Evolutionary conservation across 2,888 invertebrate genomes (phyloP).

Genomic region (Phyllotreta striolata): DNA sequence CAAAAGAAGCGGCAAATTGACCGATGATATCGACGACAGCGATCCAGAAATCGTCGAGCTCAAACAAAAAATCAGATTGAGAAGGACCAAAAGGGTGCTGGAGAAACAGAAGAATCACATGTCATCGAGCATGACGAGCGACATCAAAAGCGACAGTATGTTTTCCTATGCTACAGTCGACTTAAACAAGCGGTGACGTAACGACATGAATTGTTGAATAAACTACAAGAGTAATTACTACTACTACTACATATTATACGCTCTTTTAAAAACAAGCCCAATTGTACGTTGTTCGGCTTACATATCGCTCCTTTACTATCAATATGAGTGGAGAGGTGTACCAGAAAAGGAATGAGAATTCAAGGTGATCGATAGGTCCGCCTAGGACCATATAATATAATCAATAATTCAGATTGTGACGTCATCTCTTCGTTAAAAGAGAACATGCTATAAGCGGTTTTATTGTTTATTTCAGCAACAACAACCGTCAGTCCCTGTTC

Average conservation of each 20-base stretch:
- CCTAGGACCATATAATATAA: too few relatives aligned
- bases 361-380: too few relatives aligned
- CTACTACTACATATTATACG: too few relatives aligned
- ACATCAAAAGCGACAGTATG: slow-evolving; percentile 64
- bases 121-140: slow-evolving; percentile 57
- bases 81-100: slow-evolving; percentile 65
- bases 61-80: slow-evolving; percentile 69
- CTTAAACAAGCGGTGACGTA: not conserved
- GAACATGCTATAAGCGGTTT: not conserved
- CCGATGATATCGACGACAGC: slow-evolving; percentile 66
- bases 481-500: slow-evolving; percentile 66
- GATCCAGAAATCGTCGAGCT: slow-evolving; percentile 73
- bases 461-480: slow-evolving; percentile 53
- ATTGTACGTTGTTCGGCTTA: too few relatives aligned
- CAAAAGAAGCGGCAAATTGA: slow-evolving; percentile 62
- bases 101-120: slow-evolving; percentile 58
- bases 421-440: not conserved
- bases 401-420: not conserved
- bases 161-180: slow-evolving; percentile 17
- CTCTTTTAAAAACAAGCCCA: too few relatives aligned
- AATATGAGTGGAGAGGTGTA: too few relatives aligned
- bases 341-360: too few relatives aligned
- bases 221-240: too few relatives aligned
- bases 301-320: too few relatives aligned
- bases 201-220: not conserved